Conservation (phyloP, 2,113 vertebrate species). For the Equus przewalskii region DNA sequence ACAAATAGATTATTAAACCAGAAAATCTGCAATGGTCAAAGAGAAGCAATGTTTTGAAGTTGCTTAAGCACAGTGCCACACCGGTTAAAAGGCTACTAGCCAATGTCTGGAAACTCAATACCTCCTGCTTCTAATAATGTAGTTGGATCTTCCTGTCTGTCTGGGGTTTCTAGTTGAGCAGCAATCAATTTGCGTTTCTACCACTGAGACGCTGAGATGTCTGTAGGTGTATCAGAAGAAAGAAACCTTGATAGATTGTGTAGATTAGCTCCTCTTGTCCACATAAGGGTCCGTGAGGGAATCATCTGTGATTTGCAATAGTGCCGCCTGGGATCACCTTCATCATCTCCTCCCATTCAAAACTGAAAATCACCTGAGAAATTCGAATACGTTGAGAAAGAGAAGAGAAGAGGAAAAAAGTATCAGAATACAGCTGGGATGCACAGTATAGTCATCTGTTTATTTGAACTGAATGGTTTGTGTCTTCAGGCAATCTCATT, state of each 20-base stretch:
- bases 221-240: constrained; percentile 36
- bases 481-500: constrained; percentile 84
- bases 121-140: constrained; percentile 12
- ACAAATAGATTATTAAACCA: neutral
- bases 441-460: constrained; percentile 67
- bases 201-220: constrained; percentile 7
- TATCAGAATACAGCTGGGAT: constrained; percentile 65
- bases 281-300: neutral
- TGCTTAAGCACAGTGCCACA: neutral
- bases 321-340: neutral
- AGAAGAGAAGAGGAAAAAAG: neutral
- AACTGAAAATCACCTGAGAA: constrained; percentile 53
- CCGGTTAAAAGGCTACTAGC: neutral
- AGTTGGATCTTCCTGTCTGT: constrained; percentile 26
- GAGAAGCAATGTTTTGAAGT: constrained; percentile 39
- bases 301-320: neutral
- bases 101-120: neutral
- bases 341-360: neutral
- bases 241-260: constrained; percentile 7
- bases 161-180: constrained; percentile 65
- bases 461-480: constrained; percentile 85
- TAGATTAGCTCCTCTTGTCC: neutral
- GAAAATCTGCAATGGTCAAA: constrained; percentile 8
- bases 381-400: neutral
- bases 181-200: constrained; percentile 67